Evolutionary conservation across 2,113 vertebrate genomes (phyloP), one percentile per base, ranked within the genome.

Genomic region (Corvus moneduloides): DNA sequence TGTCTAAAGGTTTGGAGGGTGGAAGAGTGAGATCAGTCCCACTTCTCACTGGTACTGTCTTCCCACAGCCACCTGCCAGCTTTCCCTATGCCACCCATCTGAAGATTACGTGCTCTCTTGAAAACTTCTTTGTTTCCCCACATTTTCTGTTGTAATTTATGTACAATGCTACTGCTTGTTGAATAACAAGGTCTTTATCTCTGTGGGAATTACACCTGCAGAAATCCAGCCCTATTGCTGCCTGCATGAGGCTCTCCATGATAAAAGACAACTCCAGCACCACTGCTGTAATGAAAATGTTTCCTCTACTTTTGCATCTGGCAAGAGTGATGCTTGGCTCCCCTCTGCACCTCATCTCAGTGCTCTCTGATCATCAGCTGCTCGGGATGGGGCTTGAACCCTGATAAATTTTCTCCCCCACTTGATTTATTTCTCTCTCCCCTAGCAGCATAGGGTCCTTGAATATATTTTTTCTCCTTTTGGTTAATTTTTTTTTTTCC

Each of bases 131-230:
- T 85, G 67, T 94, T 95, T 95, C 76, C 74, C 44, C 55, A 5
- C 88, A 80, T 95, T 96, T 96, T 84, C 81, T 33, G 62, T 91
- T 93, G 93, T 95, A 68, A 91, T 90, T 86, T 81, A 56, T 51
- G 72, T 75, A 33, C 35, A 51, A 54, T 63, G 46, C 76, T 1
- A 24, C 74, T 2, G 55, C 79, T 83, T 64, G 61, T 96, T 91
- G 94, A 71, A 95, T 94, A 96, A 73, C 87, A 85, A 83, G 63
- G 84, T 87, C 87, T 95, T 94, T 81, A 93, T 94, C 94, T 91
- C 84, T 32, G 32, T 95, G 94, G 94, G 91, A 95, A 84, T 96
- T 81, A 88, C 87, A 95, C 96, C 87, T 95, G 94, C 78, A 54
- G 66, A 94, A 85, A 80, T 77, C 48, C 58, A 73, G 80, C 90